phyloP scores from a whole-genome alignment of 2,113 vertebrate genomes.

The Eptesicus fuscus region DNA sequence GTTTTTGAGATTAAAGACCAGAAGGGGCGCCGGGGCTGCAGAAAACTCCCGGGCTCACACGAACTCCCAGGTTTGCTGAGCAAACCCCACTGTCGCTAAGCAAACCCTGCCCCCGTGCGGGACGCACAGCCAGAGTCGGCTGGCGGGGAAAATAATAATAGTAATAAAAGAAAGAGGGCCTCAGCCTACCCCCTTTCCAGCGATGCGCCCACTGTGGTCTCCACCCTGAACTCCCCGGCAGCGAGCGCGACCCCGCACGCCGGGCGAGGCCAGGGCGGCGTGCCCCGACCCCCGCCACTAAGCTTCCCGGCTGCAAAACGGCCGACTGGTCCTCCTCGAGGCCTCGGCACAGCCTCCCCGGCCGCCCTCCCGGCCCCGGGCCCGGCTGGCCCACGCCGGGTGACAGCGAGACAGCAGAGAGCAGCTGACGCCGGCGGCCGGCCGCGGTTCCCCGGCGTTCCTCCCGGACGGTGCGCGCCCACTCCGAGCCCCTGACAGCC shows the following conservation, averaged over 20 bases:
- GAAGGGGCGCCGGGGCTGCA: neutral
- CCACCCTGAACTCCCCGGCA: neutral
- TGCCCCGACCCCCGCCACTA: neutral
- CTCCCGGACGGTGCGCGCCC: neutral
- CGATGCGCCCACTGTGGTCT: neutral
- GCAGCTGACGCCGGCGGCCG: neutral
- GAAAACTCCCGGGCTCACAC: neutral
- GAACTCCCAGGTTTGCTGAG: neutral
- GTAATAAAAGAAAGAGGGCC: neutral
- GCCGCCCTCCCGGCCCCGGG: neutral
- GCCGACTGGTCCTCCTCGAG: neutral
- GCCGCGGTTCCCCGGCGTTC: neutral
- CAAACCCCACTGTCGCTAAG: constrained; percentile 35
- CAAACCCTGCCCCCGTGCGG: neutral
- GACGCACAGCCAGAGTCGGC: neutral
- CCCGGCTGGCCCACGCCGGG: neutral
- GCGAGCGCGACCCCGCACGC: neutral
- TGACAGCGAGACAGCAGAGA: neutral
- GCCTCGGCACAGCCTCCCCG: neutral
- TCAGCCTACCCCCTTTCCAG: neutral
- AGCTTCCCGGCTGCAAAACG: neutral
- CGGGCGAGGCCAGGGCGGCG: neutral
- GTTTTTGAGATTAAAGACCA: constrained; percentile 44
- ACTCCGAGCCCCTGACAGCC: constrained; percentile 42
- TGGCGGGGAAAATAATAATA: neutral